Base-by-base conservation (phyloP, 1,140 invertebrate genomes). In the Neocloeon triangulifer region DNA sequence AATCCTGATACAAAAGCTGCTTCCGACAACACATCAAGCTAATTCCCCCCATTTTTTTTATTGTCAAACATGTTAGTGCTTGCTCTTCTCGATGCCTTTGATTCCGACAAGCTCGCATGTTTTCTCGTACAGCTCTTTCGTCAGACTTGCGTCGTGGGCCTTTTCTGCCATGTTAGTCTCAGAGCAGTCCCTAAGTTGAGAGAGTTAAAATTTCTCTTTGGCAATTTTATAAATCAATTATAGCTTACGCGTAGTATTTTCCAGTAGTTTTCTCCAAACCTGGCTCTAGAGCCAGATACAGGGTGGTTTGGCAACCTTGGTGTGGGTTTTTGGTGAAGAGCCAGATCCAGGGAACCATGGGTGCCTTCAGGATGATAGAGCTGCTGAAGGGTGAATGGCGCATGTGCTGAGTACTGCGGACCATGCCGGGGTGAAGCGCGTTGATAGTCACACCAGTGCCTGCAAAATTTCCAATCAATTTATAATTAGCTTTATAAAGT, bases 351-450 rank as follows among this genome's bases (percentile, higher is more conserved):
- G 39, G 39, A 9, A 34, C 21, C 17, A 36, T 17, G 1, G 35
- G 10, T 9, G 31, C 9, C 3, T 29, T 17, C 9, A 38, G 27
- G 18, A 32, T 32, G 17, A 30, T 4, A 4, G 33, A 36, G 12
- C 14, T 18, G 9, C 20, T 32, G n/a, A 38, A 12, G n/a, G 28
- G 26, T 18, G 37, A 37, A 4, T 17, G 16, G 18, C 34, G 34
- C 27, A 38, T 36, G 26, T 35, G 33, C 22, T 19, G 15, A 5
- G 35, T 38, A 9, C 25, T 19, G 7, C 50, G 48, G 19, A 55
- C 51, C 9, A 53, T 41, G n/a, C 60, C 60, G 19, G 61, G 60
- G 37, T 61, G 50, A 8, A 56, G 36, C 31, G 48, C 43, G 41
- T 61, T 55, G 7, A 52, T 47, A 19, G 43, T 49, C 2, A 62